Base-by-base conservation (phyloP, 2,797 vertebrate genomes). In the Liparis tanakae region DNA sequence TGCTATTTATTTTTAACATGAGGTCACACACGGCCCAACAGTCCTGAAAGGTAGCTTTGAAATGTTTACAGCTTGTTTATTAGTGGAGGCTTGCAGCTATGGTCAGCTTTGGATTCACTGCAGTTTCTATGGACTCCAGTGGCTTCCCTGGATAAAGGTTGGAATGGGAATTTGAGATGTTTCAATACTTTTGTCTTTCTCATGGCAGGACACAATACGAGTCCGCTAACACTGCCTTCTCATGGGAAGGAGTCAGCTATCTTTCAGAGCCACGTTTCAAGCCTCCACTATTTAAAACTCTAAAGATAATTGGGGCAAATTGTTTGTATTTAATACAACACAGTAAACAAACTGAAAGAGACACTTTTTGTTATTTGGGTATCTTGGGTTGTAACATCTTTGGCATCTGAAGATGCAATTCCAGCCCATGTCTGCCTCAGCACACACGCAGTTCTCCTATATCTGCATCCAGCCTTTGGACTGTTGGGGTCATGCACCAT, bases 341-440 rank as follows among this genome's bases (percentile, higher is more conserved):
- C 33, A 22, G 20, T 56, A 53, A 68, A 67, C 59, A 76, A 66
- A 66, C 12, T 50, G 9, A 70, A 51, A 18, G 18, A 61, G 59
- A 0, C 56, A 36, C 20, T 63, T 81, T 34, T 66, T 30, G 43
- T 50, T 75, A 18, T 43, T 67, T 62, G 22, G 54, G 72, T 22
- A 59, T 62, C 20, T 59, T 46, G 56, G 65, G 56, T 78, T 71
- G 70, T 55, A 74, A 75, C 61, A 65, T 63, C 43, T 72, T 36
- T 74, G 83, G 72, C 25, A 77, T 81, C 82, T 82, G 54, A 81
- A 78, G 25, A 51, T 66, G 67, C 62, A 77, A 77, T 82, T 59
- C 66, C 75, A 79, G 41, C 70, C 71, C n/a, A 53, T 55, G 37
- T 61, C n/a, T 34, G 55, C 72, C 64, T 43, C 64, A 57, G 61